These are phyloP conservation scores for Marcusenius ussheri DNA, from an alignment of 2,113 vertebrate genomes.

Conservation along the genomic window DNA sequence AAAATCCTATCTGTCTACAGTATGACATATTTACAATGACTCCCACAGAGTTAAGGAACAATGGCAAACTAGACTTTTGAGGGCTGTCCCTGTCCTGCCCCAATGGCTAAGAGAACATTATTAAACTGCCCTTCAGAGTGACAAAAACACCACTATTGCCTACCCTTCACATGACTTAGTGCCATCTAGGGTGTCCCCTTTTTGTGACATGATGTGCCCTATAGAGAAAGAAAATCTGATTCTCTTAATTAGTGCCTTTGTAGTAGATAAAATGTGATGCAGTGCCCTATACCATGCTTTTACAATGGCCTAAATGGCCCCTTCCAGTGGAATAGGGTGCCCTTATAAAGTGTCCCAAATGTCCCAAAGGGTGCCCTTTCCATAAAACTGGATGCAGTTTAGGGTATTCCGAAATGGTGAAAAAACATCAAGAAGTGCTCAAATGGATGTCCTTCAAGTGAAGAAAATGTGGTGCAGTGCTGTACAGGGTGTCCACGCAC, in stretches of 20 bases:
- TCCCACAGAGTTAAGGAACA: not conserved
- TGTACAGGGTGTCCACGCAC: no score
- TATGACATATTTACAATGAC: not conserved
- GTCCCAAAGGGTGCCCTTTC: not conserved
- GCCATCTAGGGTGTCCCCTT: no score
- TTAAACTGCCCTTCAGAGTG: no score
- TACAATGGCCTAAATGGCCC: not conserved
- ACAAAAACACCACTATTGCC: no score
- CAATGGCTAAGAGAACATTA: no score
- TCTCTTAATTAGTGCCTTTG: not conserved
- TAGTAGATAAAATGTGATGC: not conserved
- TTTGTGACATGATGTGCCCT: not conserved
- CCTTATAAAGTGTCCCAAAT: not conserved
- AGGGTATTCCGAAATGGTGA: no score
- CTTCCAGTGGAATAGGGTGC: not conserved
- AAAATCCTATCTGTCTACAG: not conserved
- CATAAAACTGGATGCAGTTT: no score
- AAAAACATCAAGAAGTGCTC: no score
- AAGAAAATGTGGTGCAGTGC: no score
- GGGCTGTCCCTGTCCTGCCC: not conserved
- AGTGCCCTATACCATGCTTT: not conserved
- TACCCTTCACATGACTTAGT: no score
- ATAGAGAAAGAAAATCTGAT: not conserved
- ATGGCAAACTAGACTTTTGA: not conserved
- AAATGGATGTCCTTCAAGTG: no score